These are phyloP conservation scores for Zaprionus inermis DNA, from an alignment of 1,140 invertebrate species.

Conservation along the genomic window DNA sequence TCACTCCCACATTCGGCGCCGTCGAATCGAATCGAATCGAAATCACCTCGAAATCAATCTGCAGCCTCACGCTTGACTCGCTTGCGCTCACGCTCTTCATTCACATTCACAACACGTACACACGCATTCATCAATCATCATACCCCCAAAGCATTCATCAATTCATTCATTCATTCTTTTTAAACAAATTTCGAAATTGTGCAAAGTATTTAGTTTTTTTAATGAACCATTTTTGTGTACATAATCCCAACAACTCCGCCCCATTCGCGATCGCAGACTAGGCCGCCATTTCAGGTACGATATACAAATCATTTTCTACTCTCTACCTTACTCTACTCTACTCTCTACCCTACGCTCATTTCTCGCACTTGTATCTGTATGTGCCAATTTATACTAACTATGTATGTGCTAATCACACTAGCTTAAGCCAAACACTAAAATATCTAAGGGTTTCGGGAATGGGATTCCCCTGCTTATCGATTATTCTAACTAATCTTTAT, in stretches of 20 bases:
- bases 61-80: constrained; percentile 28
- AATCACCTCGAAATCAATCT: constrained; percentile 12
- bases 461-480: constrained; percentile 6
- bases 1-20: constrained; percentile 26
- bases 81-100: neutral
- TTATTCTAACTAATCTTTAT: neutral
- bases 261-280: constrained; percentile 83
- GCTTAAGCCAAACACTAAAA: constrained; percentile 20
- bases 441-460: neutral
- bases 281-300: constrained; percentile 84
- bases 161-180: constrained; percentile 53
- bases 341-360: constrained; percentile 45
- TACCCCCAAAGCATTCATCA: constrained; percentile 55
- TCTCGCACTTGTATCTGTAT: constrained; percentile 40
- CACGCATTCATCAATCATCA: constrained; percentile 31
- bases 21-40: constrained; percentile 30
- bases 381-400: constrained; percentile 18
- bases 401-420: constrained; percentile 10
- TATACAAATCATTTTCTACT: constrained; percentile 81
- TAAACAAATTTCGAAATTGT: constrained; percentile 76
- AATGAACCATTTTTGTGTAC: constrained; percentile 82
- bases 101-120: constrained; percentile 49
- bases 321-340: constrained; percentile 60
- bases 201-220: constrained; percentile 78
- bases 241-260: constrained; percentile 81